Evolutionary conservation across 2,797 vertebrate genomes (phyloP).

Genomic region (Podarcis siculus): DNA sequence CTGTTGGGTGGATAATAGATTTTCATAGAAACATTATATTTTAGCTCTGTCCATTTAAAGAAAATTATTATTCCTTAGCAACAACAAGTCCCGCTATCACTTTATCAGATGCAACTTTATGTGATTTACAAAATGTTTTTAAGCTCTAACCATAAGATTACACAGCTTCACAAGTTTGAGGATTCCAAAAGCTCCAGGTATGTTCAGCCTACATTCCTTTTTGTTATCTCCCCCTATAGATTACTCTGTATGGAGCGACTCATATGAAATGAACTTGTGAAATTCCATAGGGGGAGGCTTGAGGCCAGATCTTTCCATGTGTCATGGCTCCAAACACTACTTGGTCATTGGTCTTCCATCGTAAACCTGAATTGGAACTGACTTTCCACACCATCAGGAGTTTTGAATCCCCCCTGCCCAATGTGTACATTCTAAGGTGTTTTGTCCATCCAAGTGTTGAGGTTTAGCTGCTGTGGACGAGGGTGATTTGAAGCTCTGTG

Average conservation of each 20-base stretch:
- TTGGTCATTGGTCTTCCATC: neutral
- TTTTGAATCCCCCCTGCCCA: neutral
- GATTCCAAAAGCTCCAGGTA: neutral
- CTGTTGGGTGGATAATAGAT: conserved; percentile 75
- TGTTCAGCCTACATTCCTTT: neutral
- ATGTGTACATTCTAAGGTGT: neutral
- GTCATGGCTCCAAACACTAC: neutral
- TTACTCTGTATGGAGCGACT: neutral
- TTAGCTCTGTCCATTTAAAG: conserved; percentile 60
- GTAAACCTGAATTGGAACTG: neutral
- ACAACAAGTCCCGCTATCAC: conserved; percentile 39
- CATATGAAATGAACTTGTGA: neutral
- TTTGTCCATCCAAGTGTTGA: too few species aligned
- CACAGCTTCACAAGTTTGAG: conserved; percentile 23
- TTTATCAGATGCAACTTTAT: conserved; percentile 11
- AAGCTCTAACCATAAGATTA: conserved; percentile 21
- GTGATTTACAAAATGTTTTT: conserved; percentile 35
- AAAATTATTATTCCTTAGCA: conserved; percentile 49
- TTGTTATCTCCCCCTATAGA: neutral
- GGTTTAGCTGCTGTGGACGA: neutral
- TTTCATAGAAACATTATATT: conserved; percentile 68
- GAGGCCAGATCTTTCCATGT: neutral
- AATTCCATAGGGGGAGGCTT: neutral
- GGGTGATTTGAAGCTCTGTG: neutral
- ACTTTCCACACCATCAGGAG: neutral